Percentiles rank a stretch among this genome's conserved stretches.
Evolutionary conservation across 2,888 invertebrate genomes (phyloP).

Genomic region (Scaptomyza caliginosa): DNA sequence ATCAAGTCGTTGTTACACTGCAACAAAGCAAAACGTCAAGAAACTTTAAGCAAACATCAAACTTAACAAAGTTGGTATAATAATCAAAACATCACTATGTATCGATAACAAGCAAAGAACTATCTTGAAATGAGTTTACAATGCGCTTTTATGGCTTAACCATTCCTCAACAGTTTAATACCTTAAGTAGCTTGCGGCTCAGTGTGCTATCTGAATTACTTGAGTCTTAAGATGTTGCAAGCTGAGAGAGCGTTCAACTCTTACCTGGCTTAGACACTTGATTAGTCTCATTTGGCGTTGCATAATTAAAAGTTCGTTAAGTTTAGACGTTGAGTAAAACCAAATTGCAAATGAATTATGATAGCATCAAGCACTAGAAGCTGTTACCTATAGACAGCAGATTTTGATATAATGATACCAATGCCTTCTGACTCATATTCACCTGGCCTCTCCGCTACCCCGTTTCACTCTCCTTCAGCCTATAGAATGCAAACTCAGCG

Average conservation of each 20-base stretch:
- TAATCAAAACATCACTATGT: not conserved
- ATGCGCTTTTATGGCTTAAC: no score
- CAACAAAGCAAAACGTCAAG: not conserved
- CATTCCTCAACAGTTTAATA: not conserved
- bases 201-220: not conserved
- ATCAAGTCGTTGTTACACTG: constrained; percentile 8
- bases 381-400: constrained; percentile 13
- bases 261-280: constrained; percentile 11
- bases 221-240: not conserved
- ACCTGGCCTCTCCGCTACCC: constrained; percentile 21
- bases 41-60: not conserved
- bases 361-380: not conserved
- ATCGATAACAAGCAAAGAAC: not conserved
- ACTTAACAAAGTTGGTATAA: not conserved
- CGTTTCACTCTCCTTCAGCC: constrained; percentile 1
- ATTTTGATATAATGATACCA: constrained; percentile 40
- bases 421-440: constrained; percentile 26
- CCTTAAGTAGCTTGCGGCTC: not conserved
- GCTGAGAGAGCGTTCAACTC: constrained; percentile 2
- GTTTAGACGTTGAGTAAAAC: constrained; percentile 23
- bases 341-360: constrained; percentile 38
- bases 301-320: constrained; percentile 63
- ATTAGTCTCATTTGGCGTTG: constrained; percentile 14
- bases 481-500: constrained; percentile 59
- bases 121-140: no score